These are phyloP conservation scores for Agrotis exclamationis DNA, from an alignment of 2,888 invertebrate species.

Conservation along the genomic window DNA sequence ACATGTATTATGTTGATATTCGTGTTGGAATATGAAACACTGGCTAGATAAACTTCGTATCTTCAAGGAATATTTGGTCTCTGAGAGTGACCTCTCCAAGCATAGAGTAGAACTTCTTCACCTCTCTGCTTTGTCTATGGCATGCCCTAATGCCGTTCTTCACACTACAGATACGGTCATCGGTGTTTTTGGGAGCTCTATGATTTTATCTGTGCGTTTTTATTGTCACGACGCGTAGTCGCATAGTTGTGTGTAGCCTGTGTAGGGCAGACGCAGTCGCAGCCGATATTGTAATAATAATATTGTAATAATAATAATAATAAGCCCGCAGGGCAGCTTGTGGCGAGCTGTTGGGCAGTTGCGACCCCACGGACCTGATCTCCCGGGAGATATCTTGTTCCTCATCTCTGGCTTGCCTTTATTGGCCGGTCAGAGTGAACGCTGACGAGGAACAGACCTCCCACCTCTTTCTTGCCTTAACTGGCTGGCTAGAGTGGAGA, in stretches of 20 bases:
- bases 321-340: too few relatives aligned
- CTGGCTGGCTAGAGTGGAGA: too few relatives aligned
- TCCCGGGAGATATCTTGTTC: too few relatives aligned
- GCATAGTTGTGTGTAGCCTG: conserved; percentile 46
- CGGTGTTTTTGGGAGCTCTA: conserved; percentile 63
- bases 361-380: too few relatives aligned
- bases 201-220: conserved; percentile 62
- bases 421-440: too few relatives aligned
- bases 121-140: conserved; percentile 12
- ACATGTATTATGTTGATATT: neutral
- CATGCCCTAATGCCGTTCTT: conserved; percentile 59
- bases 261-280: conserved; percentile 2
- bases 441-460: too few relatives aligned
- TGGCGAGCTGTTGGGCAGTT: too few relatives aligned
- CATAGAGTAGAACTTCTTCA: conserved; percentile 19
- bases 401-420: too few relatives aligned
- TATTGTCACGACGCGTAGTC: conserved; percentile 66
- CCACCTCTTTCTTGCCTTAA: too few relatives aligned
- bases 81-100: neutral
- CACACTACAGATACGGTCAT: conserved; percentile 68
- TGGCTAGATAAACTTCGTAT: neutral
- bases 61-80: neutral
- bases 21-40: neutral
- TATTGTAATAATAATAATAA: too few relatives aligned
- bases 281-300: conserved; percentile 47